Base-by-base conservation (phyloP, 2,797 vertebrate genomes). In the Acipenser ruthenus region DNA sequence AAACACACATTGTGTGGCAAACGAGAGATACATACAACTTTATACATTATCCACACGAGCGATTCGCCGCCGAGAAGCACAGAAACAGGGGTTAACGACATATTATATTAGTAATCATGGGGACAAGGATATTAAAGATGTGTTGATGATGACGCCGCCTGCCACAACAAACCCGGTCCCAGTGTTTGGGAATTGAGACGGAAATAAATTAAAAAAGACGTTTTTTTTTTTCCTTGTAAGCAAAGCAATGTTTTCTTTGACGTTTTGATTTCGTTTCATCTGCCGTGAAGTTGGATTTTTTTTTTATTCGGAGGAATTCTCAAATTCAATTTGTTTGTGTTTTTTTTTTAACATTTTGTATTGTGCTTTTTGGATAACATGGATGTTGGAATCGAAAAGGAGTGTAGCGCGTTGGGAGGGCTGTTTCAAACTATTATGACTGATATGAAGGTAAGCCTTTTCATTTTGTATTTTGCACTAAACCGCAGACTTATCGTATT, bases 381-480 rank as follows among this genome's bases (percentile, higher is more conserved):
- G 91, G 91, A 93, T 84, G 88, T 85, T 81, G 88, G 88, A 55
- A 89, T 91, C 74, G 91, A 92, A 84, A 91, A 90, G 84, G 90
- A 93, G 83, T 92, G 91, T 81, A 86, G 91, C 86, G 90, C 90
- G 71, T 78, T 93, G 80, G 91, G 90, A 81, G 91, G 91, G 76
- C 88, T 92, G 69, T 93, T 92, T 85, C 90, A 92, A 75, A 85
- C 87, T 84, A 88, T 91, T 82, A 91, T 93, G 89, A 91, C 79
- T 85, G 91, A 93, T 80, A 92, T 91, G 91, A 92, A 92, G 90
- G 91, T 91, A 82, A 84, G 70, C 13, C 51, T 1, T 3, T 37
- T 37, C 23, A 37, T 37, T 37, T 37, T 37, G 23, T 37, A 37
- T 18, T 18, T 18, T 18, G 1, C 1, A 18, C 15, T 1, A 18